These are phyloP conservation scores for Limnodromus scolopaceus DNA, from an alignment of 2,797 vertebrate genomes.

Conservation along the genomic window DNA sequence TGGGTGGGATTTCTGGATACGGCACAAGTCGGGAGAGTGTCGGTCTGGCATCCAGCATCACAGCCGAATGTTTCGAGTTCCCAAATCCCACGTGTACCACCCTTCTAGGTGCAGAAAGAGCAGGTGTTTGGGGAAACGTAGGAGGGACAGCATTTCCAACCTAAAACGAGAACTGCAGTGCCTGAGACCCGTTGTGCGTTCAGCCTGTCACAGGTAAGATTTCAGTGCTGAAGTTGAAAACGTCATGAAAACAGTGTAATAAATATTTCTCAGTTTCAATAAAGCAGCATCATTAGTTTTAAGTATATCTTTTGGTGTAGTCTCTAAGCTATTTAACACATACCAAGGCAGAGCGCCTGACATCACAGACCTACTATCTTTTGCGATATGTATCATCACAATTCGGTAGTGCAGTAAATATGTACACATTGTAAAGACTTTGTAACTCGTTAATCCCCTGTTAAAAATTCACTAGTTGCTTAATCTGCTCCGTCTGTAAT, in stretches of 20 bases:
- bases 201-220: background rate
- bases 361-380: background rate
- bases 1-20: background rate
- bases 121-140: accelerated
- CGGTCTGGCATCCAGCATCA: background rate
- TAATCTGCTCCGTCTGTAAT: conserved; percentile 90
- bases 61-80: background rate
- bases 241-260: background rate
- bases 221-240: background rate
- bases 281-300: background rate
- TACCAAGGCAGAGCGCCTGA: background rate
- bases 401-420: background rate
- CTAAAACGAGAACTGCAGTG: background rate
- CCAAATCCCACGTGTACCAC: accelerated
- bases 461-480: conserved; percentile 86
- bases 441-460: conserved; percentile 52
- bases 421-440: background rate
- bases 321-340: background rate
- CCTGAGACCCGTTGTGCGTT: background rate
- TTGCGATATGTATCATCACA: background rate
- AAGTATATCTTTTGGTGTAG: background rate
- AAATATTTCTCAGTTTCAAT: background rate
- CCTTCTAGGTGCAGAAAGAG: background rate
- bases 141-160: background rate
- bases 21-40: background rate